Evolutionary conservation across 2,888 invertebrate species (phyloP), one percentile per base, ranked within the genome.

Genomic region (Caradrina kadenii): DNA sequence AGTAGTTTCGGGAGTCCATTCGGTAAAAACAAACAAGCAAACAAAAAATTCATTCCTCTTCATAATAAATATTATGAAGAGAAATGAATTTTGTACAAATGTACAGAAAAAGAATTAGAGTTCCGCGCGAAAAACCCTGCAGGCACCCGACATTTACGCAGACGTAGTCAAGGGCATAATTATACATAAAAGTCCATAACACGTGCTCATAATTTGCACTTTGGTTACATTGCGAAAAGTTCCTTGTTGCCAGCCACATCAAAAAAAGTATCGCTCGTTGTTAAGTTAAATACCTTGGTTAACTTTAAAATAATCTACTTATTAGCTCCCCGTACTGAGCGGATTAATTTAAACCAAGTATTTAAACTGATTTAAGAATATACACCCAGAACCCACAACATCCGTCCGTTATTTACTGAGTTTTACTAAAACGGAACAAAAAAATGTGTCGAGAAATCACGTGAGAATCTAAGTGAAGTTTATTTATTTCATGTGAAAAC

Each of bases 401-500:
- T 26, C 26, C 26, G 22, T 35, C 22, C 22, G 2, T 45, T 45
- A 45, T 17, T 45, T 17, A 35, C n/a, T 15, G 22, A 15, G 31
- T 22, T 22, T 15, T 5, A 15, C 15, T n/a, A 21, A 35, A 60
- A 48, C 5, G 13, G 10, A 22, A 52, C 42, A 35, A n/a, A 13
- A n/a, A n/a, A 52, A 31, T 42, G 42, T 52, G 11, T 13, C 15
- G 3, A 31, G 31, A 21, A 42, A 69, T 53, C 42, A 31, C 21
- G 11, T 15, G 11, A 42, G 3, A 21, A 31, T 66, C 52, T 69
- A 22, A 45, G 69, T 35, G n/a, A 11, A 22, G 21, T 31, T 19
- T n/a, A n/a, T n/a, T 8, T n/a, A 13, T 69, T 68, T 26, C 50
- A 26, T 17, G n/a, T 35, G 42, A 22, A 15, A 69, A 31, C 31